These are phyloP conservation scores for Hippocampus mohnikei DNA, from an alignment of 2,113 vertebrate genomes.

Conservation along the genomic window DNA sequence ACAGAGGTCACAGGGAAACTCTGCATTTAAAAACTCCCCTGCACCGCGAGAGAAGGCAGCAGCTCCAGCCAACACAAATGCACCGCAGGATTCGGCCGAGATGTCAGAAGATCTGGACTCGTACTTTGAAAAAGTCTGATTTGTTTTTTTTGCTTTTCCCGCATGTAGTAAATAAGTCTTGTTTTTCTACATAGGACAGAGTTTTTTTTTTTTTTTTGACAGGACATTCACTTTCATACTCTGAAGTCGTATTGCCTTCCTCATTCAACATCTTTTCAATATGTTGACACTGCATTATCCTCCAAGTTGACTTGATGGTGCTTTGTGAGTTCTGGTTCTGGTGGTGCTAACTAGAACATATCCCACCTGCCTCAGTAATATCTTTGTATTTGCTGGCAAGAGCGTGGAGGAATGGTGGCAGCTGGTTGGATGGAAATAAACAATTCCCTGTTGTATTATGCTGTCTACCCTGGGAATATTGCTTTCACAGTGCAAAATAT, in stretches of 20 bases:
- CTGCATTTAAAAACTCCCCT: conserved; percentile 7
- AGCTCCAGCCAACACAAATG: conserved; percentile 2
- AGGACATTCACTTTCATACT: neutral
- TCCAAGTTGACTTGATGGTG: conserved; percentile 11
- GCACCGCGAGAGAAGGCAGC: conserved; percentile 30
- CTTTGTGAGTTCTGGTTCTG: conserved; percentile 34
- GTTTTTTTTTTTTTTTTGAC: neutral
- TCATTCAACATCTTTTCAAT: neutral
- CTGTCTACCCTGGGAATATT: conserved; percentile 42
- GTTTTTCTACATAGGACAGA: neutral
- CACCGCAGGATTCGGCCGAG: conserved; percentile 56
- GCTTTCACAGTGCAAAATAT: conserved; percentile 45
- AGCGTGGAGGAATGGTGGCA: conserved; percentile 53
- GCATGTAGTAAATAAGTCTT: neutral
- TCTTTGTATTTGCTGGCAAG: conserved; percentile 62
- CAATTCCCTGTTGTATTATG: conserved; percentile 55
- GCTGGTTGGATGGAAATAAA: conserved; percentile 57
- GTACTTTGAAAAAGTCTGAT: conserved; percentile 73
- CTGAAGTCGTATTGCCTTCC: neutral
- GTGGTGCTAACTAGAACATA: conserved; percentile 48
- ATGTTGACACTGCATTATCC: neutral
- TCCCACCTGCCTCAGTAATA: conserved; percentile 59
- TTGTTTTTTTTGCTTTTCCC: neutral
- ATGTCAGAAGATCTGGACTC: conserved; percentile 79
- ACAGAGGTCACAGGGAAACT: conserved; percentile 60